Base-by-base conservation (phyloP, 2,113 vertebrate species). In the Strix aluco region DNA sequence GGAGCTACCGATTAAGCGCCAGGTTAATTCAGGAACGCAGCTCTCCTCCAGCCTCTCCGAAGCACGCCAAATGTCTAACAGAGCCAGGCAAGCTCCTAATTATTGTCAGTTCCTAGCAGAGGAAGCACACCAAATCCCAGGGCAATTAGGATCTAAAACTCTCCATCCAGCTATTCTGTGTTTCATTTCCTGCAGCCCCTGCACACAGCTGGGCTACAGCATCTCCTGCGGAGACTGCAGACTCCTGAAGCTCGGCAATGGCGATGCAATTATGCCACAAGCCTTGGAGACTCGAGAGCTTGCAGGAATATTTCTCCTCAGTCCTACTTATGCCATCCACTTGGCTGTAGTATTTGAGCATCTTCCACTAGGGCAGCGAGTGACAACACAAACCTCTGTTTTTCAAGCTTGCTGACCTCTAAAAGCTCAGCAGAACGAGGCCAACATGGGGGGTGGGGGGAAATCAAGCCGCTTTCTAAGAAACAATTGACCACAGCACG, bases 171-270 rank as follows among this genome's bases (percentile, higher is more conserved):
- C 85, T 54, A 23, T 58, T 26, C 89, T 69, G 93, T 26, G 87
- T 94, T 85, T 91, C 90, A 93, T 96, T 96, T 96, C 94, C 94
- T 94, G 81, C 89, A 94, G 95, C 84, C 81, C 88, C 85, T 17
- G 74, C 1, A 8, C 79, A n/a, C 85, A 70, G 93, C 92, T 85
- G 94, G 92, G 81, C 74, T 20, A 21, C 44, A 5, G 74, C 81
- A 90, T 4, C 93, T 80, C 96, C 94, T 21, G 90, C 11, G 0
- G 79, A 86, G 94, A 13, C 86, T 23, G 71, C 89, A 2, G 19
- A 2, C 90, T 89, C 73, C 92, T 10, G 32, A 9, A 34, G 42
- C 83, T 86, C 88, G 10, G 88, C 63, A 3, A 13, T 2, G 46
- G 49, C 25, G 2, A 57, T 1, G 13, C 54, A 86, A 65, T 84